Evolutionary conservation across 2,888 invertebrate species (phyloP), one percentile per base, ranked within the genome.

Genomic region (Orthonevra nobilis): DNA sequence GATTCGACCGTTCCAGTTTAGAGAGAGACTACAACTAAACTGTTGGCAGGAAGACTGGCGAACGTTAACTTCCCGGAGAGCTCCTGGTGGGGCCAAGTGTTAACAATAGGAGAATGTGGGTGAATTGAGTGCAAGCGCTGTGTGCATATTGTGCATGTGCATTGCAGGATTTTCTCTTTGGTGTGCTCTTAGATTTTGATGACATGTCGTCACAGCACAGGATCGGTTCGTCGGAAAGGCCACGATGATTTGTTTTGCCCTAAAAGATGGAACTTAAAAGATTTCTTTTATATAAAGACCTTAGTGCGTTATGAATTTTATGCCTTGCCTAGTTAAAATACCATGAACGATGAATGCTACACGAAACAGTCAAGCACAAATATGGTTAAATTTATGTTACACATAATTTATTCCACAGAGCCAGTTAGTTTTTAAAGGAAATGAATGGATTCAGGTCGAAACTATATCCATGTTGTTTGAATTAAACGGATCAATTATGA

Each of bases 1-100:
- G 30, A 56, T 73, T 68, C 82, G 83, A 85, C 85, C 83, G 85
- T 83, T 84, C 79, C 28, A 54, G 61, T 26, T 73, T 68, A 66
- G 56, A 68, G 79, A 73, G 56, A 79, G 66, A 79, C 79, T 86
- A 86, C 86, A 86, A 87, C 87, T 87, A 84, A 84, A 81, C 56
- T 64, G 79, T 54, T 61, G 34, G 73, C 54, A 50, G 50, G 54
- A 73, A 56, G 66, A 61, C 30, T 64, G 46, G 6, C 56, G 61
- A 68, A 54, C 56, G 23, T 50, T 56, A 68, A 50, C 79, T 79
- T 68, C 66, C 42, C 42, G 42, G 40, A 66, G 66, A 73, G 40
- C 54, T 61, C 48, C 23, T 66, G 42, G 38, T 40, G 56, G 44
- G 20, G n/a, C n/a, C n/a, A n/a, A n/a, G n/a, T n/a, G n/a, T n/a